These are phyloP conservation scores for Micromussa lordhowensis DNA, from an alignment of 92 coral and sea anemone species.

Conservation along the genomic window DNA sequence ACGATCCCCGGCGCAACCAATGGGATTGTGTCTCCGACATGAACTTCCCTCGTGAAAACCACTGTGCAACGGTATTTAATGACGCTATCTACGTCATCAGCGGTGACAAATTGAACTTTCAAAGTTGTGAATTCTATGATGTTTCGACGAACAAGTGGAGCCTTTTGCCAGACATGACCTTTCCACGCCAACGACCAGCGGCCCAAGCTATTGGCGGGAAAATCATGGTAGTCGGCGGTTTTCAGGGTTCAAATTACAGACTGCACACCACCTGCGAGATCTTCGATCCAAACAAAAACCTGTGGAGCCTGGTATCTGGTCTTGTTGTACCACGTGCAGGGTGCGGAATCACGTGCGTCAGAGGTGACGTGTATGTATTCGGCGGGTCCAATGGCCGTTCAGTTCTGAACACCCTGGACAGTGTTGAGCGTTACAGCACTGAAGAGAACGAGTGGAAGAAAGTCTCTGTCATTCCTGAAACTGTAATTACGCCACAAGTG, in stretches of 20 bases:
- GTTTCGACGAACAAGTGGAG: slow-evolving; percentile 60
- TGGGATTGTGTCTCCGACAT: slow-evolving; percentile 71
- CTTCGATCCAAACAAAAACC: slow-evolving; percentile 63
- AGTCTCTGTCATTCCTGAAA: slow-evolving; percentile 11
- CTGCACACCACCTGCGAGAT: slow-evolving; percentile 83
- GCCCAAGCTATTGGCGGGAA: slow-evolving; percentile 64
- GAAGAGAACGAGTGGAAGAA: slow-evolving; percentile 6
- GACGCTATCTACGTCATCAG: slow-evolving; percentile 76
- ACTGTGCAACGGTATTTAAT: slow-evolving; percentile 71
- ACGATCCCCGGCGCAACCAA: slow-evolving; percentile 66
- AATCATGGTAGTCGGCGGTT: slow-evolving; percentile 72
- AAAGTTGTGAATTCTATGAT: slow-evolving; percentile 33
- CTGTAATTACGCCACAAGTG: neutral
- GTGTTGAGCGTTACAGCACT: slow-evolving; percentile 9
- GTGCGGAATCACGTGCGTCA: neutral
- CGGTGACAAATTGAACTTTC: slow-evolving; percentile 60
- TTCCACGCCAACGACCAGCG: slow-evolving; percentile 63
- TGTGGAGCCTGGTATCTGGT: slow-evolving; percentile 76
- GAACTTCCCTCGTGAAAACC: slow-evolving; percentile 72
- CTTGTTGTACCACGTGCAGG: slow-evolving; percentile 73
- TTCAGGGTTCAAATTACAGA: slow-evolving; percentile 46
- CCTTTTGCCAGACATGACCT: slow-evolving; percentile 61
- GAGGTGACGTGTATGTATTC: slow-evolving; percentile 4
- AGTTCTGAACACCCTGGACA: slow-evolving; percentile 19
- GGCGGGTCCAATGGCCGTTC: slow-evolving; percentile 32